These are phyloP conservation scores for Volucella inanis DNA, from an alignment of 2,888 invertebrate genomes.

Conservation along the genomic window DNA sequence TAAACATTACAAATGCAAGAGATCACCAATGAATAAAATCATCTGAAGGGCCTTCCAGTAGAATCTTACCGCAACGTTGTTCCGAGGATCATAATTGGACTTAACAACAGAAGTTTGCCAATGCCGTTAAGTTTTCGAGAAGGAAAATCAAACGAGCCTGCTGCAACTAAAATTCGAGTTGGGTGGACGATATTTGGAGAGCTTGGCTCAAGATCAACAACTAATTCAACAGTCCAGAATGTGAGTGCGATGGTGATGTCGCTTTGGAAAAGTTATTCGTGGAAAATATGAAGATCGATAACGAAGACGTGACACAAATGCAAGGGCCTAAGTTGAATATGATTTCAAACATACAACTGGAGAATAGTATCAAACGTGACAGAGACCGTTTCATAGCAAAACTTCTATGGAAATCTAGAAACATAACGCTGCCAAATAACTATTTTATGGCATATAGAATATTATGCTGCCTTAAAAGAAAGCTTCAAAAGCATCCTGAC, in stretches of 20 bases:
- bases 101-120: conserved; percentile 54
- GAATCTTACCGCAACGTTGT: conserved; percentile 43
- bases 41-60: conserved; percentile 55
- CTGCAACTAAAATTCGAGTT: conserved; percentile 55
- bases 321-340: background rate
- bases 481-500: too few relatives aligned
- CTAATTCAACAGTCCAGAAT: too few relatives aligned
- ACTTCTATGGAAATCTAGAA: conserved; percentile 75
- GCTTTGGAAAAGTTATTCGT: too few relatives aligned
- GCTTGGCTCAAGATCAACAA: too few relatives aligned
- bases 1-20: conserved; percentile 46
- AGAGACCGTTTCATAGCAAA: conserved; percentile 60
- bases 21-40: conserved; percentile 35
- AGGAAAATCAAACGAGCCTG: conserved; percentile 50
- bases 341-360: background rate
- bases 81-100: conserved; percentile 49
- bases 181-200: too few relatives aligned
- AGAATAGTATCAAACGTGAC: conserved; percentile 29
- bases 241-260: too few relatives aligned
- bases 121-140: conserved; percentile 56
- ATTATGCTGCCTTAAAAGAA: too few relatives aligned
- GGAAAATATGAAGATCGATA: conserved; percentile 1
- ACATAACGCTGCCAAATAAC: conserved; percentile 74
- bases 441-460: too few relatives aligned
- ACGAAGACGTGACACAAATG: conserved; percentile 14